Base-by-base conservation (phyloP, 2,797 vertebrate genomes). In the Sebastes reedi region DNA sequence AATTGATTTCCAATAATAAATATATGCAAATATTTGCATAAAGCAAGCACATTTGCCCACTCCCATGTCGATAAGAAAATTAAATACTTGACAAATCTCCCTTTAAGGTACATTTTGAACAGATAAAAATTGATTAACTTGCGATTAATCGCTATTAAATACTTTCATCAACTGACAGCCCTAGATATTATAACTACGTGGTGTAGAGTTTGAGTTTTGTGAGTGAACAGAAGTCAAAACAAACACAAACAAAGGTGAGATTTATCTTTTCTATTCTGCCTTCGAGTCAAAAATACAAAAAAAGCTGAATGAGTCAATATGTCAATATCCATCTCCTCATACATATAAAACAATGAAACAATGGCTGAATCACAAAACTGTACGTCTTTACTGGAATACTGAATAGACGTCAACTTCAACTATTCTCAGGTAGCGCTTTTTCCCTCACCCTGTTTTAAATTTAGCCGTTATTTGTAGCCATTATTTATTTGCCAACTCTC, bases 401-500 rank as follows among this genome's bases (percentile, higher is more conserved):
- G 10, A 46, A 62, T 7, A 14, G 8, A 78, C 4, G 3, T 8
- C 6, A 56, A 61, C 12, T 18, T 50, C 6, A 39, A 64, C 56
- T 22, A 3, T 62, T 73, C 30, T 62, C 56, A 42, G 79, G 32
- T 39, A 34, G 20, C 67, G 77, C 58, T 32, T 60, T 79, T 54
- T 64, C 70, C 64, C 16, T 73, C 55, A 22, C 24, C 34, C 68
- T 14, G 61, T 77, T 85, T 81, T 79, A 81, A 82, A 84, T 81
- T 67, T 81, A 81, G 64, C 56, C 4, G n/a, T 77, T 86, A 77
- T 81, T 79, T 80, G 71, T 64, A 75, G 76, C 46, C 39, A 36
- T 77, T 82, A 72, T 82, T 73, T 82, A 77, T 86, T 77, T 82
- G 83, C 75, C 77, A 77, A 58, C 50, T 87, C 88, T 87, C 81